Percentiles rank a stretch among this genome's conserved stretches.
These are phyloP conservation scores for Coronaproctus castanopsis DNA, from an alignment of 2,888 invertebrate species.

Conservation along the genomic window DNA sequence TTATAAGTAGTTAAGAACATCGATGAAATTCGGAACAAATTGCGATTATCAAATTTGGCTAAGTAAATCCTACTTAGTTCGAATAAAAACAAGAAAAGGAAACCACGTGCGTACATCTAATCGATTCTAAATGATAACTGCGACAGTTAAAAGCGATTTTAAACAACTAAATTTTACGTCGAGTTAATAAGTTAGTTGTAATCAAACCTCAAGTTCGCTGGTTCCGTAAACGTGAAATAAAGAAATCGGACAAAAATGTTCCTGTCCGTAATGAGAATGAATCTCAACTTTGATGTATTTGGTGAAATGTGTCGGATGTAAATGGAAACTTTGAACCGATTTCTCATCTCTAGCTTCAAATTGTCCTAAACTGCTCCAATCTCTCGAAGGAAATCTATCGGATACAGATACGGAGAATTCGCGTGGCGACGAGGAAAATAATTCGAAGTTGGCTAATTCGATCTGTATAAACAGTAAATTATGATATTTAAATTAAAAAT, in stretches of 20 bases:
- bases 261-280: constrained; percentile 81
- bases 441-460: constrained; percentile 89
- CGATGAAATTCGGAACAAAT: too few species aligned
- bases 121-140: too few species aligned
- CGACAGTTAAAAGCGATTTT: too few species aligned
- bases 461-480: constrained; percentile 30
- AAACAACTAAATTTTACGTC: too few species aligned
- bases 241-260: constrained; percentile 96
- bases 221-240: constrained; percentile 82
- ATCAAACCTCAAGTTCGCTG: constrained; percentile 69
- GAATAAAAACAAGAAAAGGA: too few species aligned
- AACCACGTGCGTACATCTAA: too few species aligned
- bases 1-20: too few species aligned
- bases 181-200: too few species aligned
- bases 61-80: too few species aligned
- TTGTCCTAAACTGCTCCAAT: constrained; percentile 75
- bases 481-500: background rate
- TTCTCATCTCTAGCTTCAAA: constrained; percentile 73
- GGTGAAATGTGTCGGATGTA: constrained; percentile 35
- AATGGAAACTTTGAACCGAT: constrained; percentile 63
- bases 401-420: constrained; percentile 72
- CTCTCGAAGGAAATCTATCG: constrained; percentile 73
- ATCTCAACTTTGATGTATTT: constrained; percentile 39
- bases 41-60: too few species aligned
- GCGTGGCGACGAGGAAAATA: constrained; percentile 91